Base-by-base conservation (phyloP, 2,113 vertebrate species). In the Amphiprion percula region DNA sequence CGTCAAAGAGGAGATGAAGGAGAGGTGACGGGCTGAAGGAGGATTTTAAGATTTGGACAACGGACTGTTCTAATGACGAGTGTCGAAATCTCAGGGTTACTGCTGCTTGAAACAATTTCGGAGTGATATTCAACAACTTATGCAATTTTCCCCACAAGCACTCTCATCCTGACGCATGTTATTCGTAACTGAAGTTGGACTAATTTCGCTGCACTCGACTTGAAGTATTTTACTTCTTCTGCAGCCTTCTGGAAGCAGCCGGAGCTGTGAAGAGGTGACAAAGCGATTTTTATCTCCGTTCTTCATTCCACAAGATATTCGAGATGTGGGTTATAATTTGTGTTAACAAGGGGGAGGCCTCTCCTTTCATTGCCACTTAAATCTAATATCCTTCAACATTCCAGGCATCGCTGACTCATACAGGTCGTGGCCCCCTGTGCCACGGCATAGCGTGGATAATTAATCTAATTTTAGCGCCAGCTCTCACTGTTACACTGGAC, bases 381-480 rank as follows among this genome's bases (percentile, higher is more conserved):
- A 80, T 86, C 79, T 81, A 84, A 87, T 87, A 83, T 78, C 78
- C 86, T 71, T 75, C 62, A 81, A 59, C 83, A 77, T 80, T 76
- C 50, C 37, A 14, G 77, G 77, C 53, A 46, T 41, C 54, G 70
- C 82, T 86, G 88, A 83, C 68, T 87, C 85, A 82, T 0, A 49
- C 76, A 80, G 79, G 80, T 83, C 55, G 16, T n/a, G 66, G 30
- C 73, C 74, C 68, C 72, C 61, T 67, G 79, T 63, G 70, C 72
- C 74, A 50, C 70, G 64, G 50, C 74, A 73, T 28, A 47, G 65
- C 49, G 65, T 33, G 60, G 79, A 82, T 90, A 86, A 91, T 91
- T 75, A 77, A 82, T 90, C 86, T 90, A 81, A 89, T 87, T 90
- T 81, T 82, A 91, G 82, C 1, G 4, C 76, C 28, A 76, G 85